A percentile compares a stretch with the other conserved stretches of the same genome.
phyloP scores from a whole-genome alignment of 2,113 vertebrate genomes.

The Pogona vitticeps region DNA sequence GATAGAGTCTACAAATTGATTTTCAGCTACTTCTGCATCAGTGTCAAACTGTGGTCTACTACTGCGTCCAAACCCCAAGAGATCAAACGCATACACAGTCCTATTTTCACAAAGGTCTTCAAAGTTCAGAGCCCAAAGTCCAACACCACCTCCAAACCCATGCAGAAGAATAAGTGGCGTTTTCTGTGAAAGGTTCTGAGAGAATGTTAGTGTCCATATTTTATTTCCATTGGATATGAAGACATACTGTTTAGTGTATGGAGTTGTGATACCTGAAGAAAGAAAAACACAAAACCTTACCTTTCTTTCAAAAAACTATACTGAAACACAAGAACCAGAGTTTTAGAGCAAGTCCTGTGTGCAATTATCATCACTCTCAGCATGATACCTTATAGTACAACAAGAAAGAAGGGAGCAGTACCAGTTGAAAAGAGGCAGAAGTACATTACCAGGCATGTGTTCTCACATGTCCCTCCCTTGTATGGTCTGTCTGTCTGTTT shows the following conservation, averaged over 20 bases:
- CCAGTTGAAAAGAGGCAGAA: background rate
- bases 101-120: constrained; percentile 85
- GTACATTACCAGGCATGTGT: background rate
- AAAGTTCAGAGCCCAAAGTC: constrained; percentile 94
- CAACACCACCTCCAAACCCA: constrained; percentile 93
- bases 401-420: background rate
- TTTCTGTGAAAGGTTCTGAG: constrained; percentile 72
- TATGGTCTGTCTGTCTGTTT: too few relatives aligned
- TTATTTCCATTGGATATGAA: constrained; percentile 81
- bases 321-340: background rate
- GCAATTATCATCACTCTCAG: background rate
- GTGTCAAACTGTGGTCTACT: constrained; percentile 86
- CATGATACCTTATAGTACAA: background rate
- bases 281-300: constrained; percentile 39
- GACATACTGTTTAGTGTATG: constrained; percentile 82
- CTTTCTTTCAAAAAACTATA: background rate
- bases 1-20: constrained; percentile 92
- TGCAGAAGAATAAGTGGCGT: constrained; percentile 92
- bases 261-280: constrained; percentile 80
- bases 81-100: constrained; percentile 88
- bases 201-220: constrained; percentile 90
- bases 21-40: constrained; percentile 85
- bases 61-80: constrained; percentile 95
- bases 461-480: background rate
- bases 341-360: background rate